phyloP scores from a whole-genome alignment of 2,888 invertebrate genomes.

The Agrenia bidenticulata region DNA sequence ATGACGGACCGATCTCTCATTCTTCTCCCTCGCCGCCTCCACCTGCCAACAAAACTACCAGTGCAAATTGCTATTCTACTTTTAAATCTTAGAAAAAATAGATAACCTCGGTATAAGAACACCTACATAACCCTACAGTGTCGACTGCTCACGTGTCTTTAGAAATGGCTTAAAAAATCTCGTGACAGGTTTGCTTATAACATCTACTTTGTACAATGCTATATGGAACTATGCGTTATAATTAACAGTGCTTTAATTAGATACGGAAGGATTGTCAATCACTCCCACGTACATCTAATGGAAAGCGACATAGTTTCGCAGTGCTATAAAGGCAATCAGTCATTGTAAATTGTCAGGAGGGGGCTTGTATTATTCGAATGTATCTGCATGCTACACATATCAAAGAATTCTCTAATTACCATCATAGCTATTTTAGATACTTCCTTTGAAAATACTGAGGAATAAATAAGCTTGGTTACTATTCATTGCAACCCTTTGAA shows the following conservation, averaged over 20 bases:
- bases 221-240: background rate
- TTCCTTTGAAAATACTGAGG: too few species aligned
- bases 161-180: too few species aligned
- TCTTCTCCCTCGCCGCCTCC: conserved; percentile 52
- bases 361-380: too few species aligned
- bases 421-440: too few species aligned
- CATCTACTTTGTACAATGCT: too few species aligned
- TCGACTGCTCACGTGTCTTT: too few species aligned
- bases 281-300: background rate
- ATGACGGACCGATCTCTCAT: conserved; percentile 33
- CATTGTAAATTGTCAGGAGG: background rate
- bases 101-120: conserved; percentile 1
- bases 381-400: too few species aligned
- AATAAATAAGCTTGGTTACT: too few species aligned
- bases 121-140: too few species aligned
- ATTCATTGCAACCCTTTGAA: too few species aligned
- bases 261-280: background rate
- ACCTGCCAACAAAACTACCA: conserved; percentile 40
- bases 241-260: conserved; percentile 6
- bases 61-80: conserved; percentile 13
- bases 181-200: too few species aligned
- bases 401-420: too few species aligned
- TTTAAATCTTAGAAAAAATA: background rate
- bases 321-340: background rate
- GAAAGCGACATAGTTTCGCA: background rate